Evolutionary conservation across 1,140 invertebrate genomes (phyloP).

Genomic region (Frieseomelitta varia): DNA sequence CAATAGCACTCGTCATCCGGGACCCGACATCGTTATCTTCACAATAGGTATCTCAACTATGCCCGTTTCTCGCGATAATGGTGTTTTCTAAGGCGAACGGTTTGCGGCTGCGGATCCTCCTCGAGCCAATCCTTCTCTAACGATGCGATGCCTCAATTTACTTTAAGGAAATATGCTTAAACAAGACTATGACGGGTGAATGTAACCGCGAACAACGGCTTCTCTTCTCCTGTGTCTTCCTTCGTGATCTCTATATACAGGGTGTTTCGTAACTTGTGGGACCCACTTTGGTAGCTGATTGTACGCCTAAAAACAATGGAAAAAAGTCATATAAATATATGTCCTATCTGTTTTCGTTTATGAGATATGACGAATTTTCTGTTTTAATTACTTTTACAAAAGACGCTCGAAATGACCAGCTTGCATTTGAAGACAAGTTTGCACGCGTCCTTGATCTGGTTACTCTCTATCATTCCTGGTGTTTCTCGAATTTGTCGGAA

Average conservation of each 20-base stretch:
- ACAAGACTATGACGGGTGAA: constrained; percentile 30
- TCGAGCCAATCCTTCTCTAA: constrained; percentile 36
- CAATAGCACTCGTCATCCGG: constrained; percentile 60
- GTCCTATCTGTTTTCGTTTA: too few species aligned
- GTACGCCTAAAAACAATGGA: too few species aligned
- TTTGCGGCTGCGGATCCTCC: constrained; percentile 35
- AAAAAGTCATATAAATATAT: too few species aligned
- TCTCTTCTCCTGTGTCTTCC: neutral
- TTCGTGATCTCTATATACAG: neutral
- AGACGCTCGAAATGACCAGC: too few species aligned
- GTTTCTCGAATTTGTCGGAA: too few species aligned
- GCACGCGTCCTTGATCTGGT: too few species aligned
- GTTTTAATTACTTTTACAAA: too few species aligned
- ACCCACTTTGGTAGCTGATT: too few species aligned
- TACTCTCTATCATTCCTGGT: too few species aligned
- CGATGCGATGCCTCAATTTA: constrained; percentile 22
- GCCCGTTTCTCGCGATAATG: constrained; percentile 52
- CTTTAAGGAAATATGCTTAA: constrained; percentile 35
- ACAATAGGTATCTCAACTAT: constrained; percentile 60
- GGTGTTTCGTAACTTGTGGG: too few species aligned
- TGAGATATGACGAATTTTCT: too few species aligned
- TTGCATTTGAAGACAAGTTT: too few species aligned
- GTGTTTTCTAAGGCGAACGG: constrained; percentile 62
- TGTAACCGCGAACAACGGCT: neutral
- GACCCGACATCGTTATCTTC: constrained; percentile 60